Percentiles rank a stretch among this genome's conserved stretches.
Conservation (phyloP, 1,140 invertebrate genomes). For the Choristoneura fumiferana region DNA sequence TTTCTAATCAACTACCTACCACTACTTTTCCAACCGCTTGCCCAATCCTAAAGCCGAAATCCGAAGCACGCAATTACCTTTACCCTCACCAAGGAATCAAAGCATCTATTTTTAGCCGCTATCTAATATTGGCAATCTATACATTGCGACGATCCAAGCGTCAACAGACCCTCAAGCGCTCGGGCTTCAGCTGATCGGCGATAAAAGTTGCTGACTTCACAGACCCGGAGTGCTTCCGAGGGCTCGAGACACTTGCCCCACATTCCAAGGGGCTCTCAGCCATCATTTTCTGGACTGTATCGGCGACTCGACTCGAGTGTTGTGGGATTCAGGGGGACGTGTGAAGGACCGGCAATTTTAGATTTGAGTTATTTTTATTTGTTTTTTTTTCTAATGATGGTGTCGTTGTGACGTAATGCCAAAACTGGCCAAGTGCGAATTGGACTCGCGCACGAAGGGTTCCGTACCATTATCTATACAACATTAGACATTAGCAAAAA, state of each 20-base stretch:
- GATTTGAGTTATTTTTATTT: not conserved
- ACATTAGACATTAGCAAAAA: no score
- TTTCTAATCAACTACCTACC: no score
- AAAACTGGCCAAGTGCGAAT: no score
- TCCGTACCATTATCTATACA: no score
- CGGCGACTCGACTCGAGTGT: slow-evolving; percentile 8
- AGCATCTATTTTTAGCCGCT: slow-evolving; percentile 3
- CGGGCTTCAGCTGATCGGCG: slow-evolving; percentile 10
- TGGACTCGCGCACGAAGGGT: no score
- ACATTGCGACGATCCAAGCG: not conserved
- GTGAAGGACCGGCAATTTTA: slow-evolving; percentile 7
- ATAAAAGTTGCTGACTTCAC: slow-evolving; percentile 50
- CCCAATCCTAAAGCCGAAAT: no score
- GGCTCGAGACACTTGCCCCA: slow-evolving; percentile 38
- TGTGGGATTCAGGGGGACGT: not conserved
- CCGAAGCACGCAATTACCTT: no score
- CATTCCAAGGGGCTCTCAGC: slow-evolving; percentile 38
- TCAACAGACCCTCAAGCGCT: no score
- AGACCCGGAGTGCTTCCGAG: slow-evolving; percentile 25
- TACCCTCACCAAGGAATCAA: slow-evolving; percentile 2
- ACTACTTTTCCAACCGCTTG: no score
- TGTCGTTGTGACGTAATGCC: not conserved
- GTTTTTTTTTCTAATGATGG: not conserved
- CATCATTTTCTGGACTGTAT: slow-evolving; percentile 40
- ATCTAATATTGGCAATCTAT: slow-evolving; percentile 17